Evolutionary conservation across 2,888 invertebrate species (phyloP), one percentile per base, ranked within the genome.

Genomic region (Orgyia antiqua): DNA sequence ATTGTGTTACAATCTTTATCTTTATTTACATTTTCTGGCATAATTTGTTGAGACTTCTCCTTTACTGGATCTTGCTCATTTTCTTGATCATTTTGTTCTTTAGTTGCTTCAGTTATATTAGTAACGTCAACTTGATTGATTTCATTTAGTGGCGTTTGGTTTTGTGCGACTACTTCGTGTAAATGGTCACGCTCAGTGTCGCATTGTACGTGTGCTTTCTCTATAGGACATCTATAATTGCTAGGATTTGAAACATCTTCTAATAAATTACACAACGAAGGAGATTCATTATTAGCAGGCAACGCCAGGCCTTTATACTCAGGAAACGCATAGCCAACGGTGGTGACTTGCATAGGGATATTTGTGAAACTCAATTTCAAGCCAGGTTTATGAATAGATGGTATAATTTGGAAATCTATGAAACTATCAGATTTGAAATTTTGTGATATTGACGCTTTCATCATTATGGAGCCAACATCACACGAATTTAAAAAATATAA

Each of bases 301-400:
- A n/a, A n/a, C n/a, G n/a, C n/a, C n/a, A n/a, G n/a, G 28, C 5
- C 10, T 26, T 52, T 38, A 36, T 54, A 57, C 20, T 55, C 36
- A 1, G 70, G 63, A 32, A 76, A 67, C 31, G 68, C 59, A 40
- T 74, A 83, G 3, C 72, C 76, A 9, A 82, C 67, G 1, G 80
- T 77, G 12, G 79, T 48, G 30, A 78, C 59, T 46, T 77, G 73
- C 49, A 69, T 43, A 5, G 83, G 79, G 27, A 77, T 54, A 11
- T 55, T 54, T 7, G 60, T 20, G 17, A 68, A 66, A 20, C 41
- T 58, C 59, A 63, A 72, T 42, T 73, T 56, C 11, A 69, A 42
- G 25, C 53, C 48, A 9, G 63, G 36, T 27, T 64, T 65, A 1
- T 69, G 55, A n/a, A 73, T 30, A 3, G 48, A 33, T 10, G 66